Evolutionary conservation across 2,113 vertebrate species (phyloP).

Genomic region (Podarcis cretensis): DNA sequence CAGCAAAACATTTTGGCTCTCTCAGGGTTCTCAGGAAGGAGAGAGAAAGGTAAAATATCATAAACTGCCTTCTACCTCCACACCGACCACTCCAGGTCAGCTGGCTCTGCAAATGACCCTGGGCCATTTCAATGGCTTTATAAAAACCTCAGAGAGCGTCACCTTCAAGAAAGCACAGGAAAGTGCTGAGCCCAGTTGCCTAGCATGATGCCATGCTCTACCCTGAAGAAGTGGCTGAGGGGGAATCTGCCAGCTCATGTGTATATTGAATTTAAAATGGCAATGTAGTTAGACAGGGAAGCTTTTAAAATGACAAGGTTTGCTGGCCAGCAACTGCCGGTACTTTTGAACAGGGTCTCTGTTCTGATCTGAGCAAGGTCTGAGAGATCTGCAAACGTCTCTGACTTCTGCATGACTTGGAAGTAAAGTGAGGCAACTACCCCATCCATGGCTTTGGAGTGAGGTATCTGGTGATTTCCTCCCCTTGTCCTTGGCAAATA

Average conservation of each 20-base stretch:
- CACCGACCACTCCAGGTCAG: constrained; percentile 31
- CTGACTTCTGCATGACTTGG: not conserved
- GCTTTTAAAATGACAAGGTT: not conserved
- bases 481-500: not conserved
- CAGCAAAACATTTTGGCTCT: constrained; percentile 51
- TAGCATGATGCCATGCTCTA: not conserved
- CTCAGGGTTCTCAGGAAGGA: constrained; percentile 35
- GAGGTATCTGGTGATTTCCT: not conserved
- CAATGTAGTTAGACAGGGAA: not conserved
- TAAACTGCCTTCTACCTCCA: constrained; percentile 5
- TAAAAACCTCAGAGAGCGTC: constrained; percentile 2
- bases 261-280: not conserved
- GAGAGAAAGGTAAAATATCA: constrained; percentile 10
- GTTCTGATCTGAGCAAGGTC: not conserved
- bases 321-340: not conserved
- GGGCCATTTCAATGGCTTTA: constrained; percentile 38
- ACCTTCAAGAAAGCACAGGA: not conserved
- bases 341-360: not conserved
- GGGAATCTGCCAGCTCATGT: not conserved
- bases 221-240: not conserved
- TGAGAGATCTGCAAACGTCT: not conserved
- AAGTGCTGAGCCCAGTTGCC: not conserved
- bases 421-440: not conserved
- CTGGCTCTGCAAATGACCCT: constrained; percentile 27
- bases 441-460: not conserved